Percentiles rank a stretch among this genome's conserved stretches.
Evolutionary conservation across 1,140 invertebrate species (phyloP).

Genomic region (Portunus trituberculatus): DNA sequence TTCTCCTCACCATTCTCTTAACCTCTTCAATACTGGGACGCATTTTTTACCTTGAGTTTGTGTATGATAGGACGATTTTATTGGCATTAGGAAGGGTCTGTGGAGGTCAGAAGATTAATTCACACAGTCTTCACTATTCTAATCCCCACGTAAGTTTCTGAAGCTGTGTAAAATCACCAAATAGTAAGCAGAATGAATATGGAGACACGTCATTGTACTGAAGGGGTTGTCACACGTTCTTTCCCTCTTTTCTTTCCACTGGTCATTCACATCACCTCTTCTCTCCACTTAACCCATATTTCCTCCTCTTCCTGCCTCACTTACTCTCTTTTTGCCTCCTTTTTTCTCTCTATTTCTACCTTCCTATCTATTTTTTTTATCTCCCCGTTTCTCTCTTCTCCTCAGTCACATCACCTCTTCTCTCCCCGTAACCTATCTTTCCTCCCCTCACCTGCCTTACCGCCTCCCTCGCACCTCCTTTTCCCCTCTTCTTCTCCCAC

Average conservation of each 20-base stretch:
- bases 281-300: neutral
- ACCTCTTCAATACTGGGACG: too few relatives aligned
- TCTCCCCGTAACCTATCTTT: neutral
- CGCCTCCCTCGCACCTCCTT: neutral
- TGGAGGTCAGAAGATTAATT: too few relatives aligned
- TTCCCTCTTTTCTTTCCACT: neutral
- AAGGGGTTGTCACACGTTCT: neutral
- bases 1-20: too few relatives aligned
- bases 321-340: neutral
- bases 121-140: too few relatives aligned
- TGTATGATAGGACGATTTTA: too few relatives aligned
- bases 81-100: too few relatives aligned
- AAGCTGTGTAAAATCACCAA: too few relatives aligned
- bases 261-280: too few relatives aligned
- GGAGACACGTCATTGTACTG: too few relatives aligned
- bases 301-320: neutral
- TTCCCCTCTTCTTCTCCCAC: neutral
- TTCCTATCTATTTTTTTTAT: neutral
- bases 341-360: neutral
- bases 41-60: too few relatives aligned
- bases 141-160: too few relatives aligned
- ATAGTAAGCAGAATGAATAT: too few relatives aligned
- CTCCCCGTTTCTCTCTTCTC: constrained; percentile 2
- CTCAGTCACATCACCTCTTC: neutral
- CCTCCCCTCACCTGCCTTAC: neutral